Conservation (phyloP, 2,113 vertebrate species). For the Pseudopipra pipra region DNA sequence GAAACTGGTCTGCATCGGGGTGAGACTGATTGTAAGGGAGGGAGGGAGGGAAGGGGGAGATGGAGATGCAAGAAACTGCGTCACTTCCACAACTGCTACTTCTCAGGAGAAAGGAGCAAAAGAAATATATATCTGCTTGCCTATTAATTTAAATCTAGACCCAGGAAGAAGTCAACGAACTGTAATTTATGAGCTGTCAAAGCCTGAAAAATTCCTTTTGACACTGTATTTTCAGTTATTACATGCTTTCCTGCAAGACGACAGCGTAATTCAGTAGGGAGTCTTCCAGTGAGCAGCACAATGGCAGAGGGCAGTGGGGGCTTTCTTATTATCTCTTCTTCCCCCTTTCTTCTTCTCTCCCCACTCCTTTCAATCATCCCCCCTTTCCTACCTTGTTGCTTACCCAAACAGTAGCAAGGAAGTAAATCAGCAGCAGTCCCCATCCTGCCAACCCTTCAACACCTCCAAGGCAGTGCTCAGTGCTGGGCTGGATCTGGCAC, state of each 20-base stretch:
- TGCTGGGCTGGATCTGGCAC: fast-evolving
- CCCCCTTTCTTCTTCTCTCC: constrained; percentile 21
- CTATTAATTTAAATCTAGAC: constrained; percentile 77
- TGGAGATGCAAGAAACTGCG: fast-evolving
- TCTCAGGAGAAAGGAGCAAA: constrained; percentile 39
- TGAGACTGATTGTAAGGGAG: not conserved
- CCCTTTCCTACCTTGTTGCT: not conserved
- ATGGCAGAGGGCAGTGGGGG: constrained; percentile 62
- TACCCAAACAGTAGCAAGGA: not conserved
- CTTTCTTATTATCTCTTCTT: constrained; percentile 65
- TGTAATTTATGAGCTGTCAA: constrained; percentile 79
- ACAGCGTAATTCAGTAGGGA: constrained; percentile 70
- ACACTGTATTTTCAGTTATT: constrained; percentile 78
- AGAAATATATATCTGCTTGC: constrained; percentile 72
- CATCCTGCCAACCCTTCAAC: not conserved
- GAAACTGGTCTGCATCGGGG: not conserved
- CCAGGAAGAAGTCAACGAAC: constrained; percentile 75
- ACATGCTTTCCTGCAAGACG: constrained; percentile 70
- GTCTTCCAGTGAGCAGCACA: constrained; percentile 57
- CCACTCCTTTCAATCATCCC: constrained; percentile 41
- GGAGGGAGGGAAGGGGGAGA: not conserved
- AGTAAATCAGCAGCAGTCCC: not conserved
- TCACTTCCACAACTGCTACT: constrained; percentile 37
- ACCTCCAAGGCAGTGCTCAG: not conserved
- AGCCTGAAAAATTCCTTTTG: constrained; percentile 78